phyloP scores from a whole-genome alignment of 2,888 invertebrate genomes.

The Conops quadrifasciatus region DNA sequence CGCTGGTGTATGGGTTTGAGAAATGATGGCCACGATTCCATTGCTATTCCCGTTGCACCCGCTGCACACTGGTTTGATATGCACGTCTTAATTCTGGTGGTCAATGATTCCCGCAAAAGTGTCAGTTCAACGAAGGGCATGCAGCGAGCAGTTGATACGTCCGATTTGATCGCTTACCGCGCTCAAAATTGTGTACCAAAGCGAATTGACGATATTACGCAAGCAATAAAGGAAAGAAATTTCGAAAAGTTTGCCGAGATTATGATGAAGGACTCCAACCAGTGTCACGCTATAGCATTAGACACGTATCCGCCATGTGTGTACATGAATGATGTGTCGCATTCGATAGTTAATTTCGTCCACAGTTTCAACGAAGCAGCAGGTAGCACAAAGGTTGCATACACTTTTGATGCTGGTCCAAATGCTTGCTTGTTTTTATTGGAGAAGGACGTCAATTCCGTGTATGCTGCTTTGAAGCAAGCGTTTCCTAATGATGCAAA shows the following conservation, averaged over 20 bases:
- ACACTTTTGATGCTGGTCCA: slow-evolving; percentile 98
- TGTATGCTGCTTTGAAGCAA: slow-evolving; percentile 74
- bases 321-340: slow-evolving; percentile 92
- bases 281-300: slow-evolving; percentile 92
- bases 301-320: slow-evolving; percentile 94
- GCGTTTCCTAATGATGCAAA: slow-evolving; percentile 73
- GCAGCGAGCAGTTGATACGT: slow-evolving; percentile 82
- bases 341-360: slow-evolving; percentile 79
- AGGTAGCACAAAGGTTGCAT: slow-evolving; percentile 80
- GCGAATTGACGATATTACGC: slow-evolving; percentile 68
- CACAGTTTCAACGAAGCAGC: slow-evolving; percentile 81
- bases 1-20: slow-evolving; percentile 82
- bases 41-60: slow-evolving; percentile 78
- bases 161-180: slow-evolving; percentile 80
- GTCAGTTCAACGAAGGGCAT: slow-evolving; percentile 90
- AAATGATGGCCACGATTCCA: slow-evolving; percentile 76
- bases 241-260: slow-evolving; percentile 89
- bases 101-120: slow-evolving; percentile 83
- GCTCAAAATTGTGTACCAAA: slow-evolving; percentile 77
- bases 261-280: slow-evolving; percentile 97
- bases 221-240: slow-evolving; percentile 71
- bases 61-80: slow-evolving; percentile 89
- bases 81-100: slow-evolving; percentile 87
- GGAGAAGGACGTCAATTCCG: slow-evolving; percentile 76
- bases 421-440: slow-evolving; percentile 91